Conservation (phyloP, 2,797 vertebrate genomes). For the Mormyrus hasselquistii region DNA sequence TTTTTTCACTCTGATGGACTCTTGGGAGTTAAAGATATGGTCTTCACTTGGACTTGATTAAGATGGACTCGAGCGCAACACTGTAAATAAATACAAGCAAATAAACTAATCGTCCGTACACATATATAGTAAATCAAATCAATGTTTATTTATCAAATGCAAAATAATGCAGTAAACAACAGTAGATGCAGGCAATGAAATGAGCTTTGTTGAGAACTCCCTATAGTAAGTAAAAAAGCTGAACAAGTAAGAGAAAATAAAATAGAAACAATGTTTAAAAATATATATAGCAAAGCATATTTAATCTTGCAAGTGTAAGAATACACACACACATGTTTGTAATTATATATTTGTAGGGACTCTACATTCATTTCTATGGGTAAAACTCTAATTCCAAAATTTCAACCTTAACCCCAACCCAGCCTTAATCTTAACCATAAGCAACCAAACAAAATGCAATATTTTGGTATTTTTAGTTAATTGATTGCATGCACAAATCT, state of each 20-base stretch:
- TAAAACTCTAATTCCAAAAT: background rate
- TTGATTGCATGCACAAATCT: too few species aligned
- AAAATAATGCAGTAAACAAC: background rate
- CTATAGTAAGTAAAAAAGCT: background rate
- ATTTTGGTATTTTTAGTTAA: too few species aligned
- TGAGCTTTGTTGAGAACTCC: background rate
- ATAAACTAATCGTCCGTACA: background rate
- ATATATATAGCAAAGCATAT: background rate
- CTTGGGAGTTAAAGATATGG: background rate
- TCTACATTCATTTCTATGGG: background rate
- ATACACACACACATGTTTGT: background rate
- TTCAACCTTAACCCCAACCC: background rate
- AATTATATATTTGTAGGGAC: background rate
- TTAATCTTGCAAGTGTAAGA: background rate
- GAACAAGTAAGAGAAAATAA: background rate
- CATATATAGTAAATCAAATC: background rate
- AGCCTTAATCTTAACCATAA: background rate
- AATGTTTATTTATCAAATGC: background rate
- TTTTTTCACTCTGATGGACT: background rate
- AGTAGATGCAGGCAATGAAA: background rate
- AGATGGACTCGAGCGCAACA: background rate
- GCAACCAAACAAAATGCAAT: background rate
- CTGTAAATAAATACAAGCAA: background rate
- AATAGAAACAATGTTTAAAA: background rate
- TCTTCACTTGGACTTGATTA: background rate